Evolutionary conservation across 2,797 vertebrate genomes (phyloP), one percentile per base, ranked within the genome.

Genomic region (Pseudopleuronectes americanus): DNA sequence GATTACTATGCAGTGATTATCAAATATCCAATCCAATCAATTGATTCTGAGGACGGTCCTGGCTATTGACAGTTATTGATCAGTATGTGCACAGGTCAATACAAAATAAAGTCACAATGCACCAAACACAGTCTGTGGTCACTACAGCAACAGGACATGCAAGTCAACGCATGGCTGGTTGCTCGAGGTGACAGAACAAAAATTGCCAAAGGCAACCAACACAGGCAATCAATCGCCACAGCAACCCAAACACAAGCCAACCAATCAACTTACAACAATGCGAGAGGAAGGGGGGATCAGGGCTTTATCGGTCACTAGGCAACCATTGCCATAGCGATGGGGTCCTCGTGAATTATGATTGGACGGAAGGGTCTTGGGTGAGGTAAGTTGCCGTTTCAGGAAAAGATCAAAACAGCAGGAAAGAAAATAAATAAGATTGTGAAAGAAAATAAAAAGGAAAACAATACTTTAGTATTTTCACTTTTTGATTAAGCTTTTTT

Each of bases 221-320:
- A 92, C 94, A 94, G 92, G 91, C 93, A 94, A 92, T 94, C 92
- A 93, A 91, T 93, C 87, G 92, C 90, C 94, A 93, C 90, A 89
- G 92, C 92, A 94, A 93, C 91, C 92, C 92, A 93, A 93, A 94
- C 92, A 94, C 92, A 93, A 91, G 89, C 93, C 87, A 91, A 90
- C 91, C 91, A 92, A 92, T 91, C 87, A 93, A 94, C 89, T 92
- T 93, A 94, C 93, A 94, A 93, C 91, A 89, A 89, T 87, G 89
- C 71, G 90, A 92, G 89, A 91, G 91, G 92, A 90, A 90, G 90
- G 90, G 92, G 94, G 94, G 94, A 87, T 92, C 91, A 81, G 93
- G 93, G 93, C 93, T 94, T 94, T 94, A 94, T 94, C 90, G 85
- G 92, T 93, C 92, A 92, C 92, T 94, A 95, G 94, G 93, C 89